phyloP scores from a whole-genome alignment of 2,113 vertebrate species.

The Ptychochromis oligacanthus region DNA sequence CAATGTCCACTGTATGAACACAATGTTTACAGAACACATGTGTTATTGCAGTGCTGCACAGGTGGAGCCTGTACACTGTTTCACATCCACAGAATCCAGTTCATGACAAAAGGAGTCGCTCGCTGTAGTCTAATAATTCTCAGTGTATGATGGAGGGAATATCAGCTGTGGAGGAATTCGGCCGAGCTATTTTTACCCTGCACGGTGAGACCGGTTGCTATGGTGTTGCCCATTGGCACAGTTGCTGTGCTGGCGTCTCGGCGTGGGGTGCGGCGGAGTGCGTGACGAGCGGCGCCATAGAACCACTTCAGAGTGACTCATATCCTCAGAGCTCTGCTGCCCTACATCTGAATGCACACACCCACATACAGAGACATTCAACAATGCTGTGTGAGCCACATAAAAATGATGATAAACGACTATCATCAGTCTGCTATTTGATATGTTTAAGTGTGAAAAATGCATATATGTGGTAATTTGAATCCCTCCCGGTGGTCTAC shows the following conservation, averaged over 20 bases:
- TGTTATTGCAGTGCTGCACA: neutral
- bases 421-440: neutral
- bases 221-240: conserved; percentile 72
- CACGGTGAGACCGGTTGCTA: conserved; percentile 70
- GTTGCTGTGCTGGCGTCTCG: conserved; percentile 66
- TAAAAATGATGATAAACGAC: neutral
- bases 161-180: conserved; percentile 68
- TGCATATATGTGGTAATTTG: neutral
- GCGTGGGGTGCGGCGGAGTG: conserved; percentile 49
- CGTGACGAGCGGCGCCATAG: conserved; percentile 54
- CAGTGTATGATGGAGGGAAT: conserved; percentile 39
- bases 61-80: conserved; percentile 1
- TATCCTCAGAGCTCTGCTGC: conserved; percentile 76
- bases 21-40: neutral
- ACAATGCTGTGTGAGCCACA: conserved; percentile 23
- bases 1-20: neutral
- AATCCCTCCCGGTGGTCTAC: neutral
- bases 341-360: conserved; percentile 71
- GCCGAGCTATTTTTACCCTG: conserved; percentile 69
- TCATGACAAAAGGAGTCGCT: neutral
- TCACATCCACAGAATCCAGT: neutral
- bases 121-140: neutral
- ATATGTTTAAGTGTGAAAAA: neutral
- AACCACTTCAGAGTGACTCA: conserved; percentile 78
- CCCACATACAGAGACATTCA: conserved; percentile 34